Base-by-base conservation (phyloP, 2,797 vertebrate genomes). In the Falco concolor region DNA sequence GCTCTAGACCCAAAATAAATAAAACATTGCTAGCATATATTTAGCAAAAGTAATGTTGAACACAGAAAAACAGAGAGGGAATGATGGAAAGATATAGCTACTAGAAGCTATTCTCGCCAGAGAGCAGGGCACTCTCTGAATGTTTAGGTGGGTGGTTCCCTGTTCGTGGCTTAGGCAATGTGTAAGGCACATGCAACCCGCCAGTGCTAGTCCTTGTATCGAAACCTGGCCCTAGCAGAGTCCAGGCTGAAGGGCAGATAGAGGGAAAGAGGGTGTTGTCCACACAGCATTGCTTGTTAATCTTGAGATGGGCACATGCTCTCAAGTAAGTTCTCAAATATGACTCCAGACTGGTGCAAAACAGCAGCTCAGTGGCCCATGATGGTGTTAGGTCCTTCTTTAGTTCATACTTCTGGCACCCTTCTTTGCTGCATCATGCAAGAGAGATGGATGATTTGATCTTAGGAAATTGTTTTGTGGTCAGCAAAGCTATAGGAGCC, bases 341-440 rank as follows among this genome's bases (percentile, higher is more conserved):
- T 3, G 4, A 30, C 45, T 56, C 50, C 72, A 57, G 56, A 22
- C 6, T 10, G 63, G 21, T 50, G 68, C 20, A 5, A 70, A 53
- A 8, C 7, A 22, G 19, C 1, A 4, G 36, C 24, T 30, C 28
- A 11, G 59, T 21, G 52, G 10, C n/a, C 79, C 5, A 1, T 3
- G n/a, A 47, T 49, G 44, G 1, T 6, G 9, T 7, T 47, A 30
- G 30, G 36, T 3, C 52, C 42, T 40, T 42, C 53, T 45, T 45
- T 7, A 76, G 32, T 69, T 68, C 53, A 2, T 45, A 13, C 6
- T 53, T 61, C 36, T n/a, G 63, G 47, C 25, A 38, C 14, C 13
- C 14, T 8, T 56, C 63, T 38, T 25, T 44, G 70, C 59, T 54
- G 38, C 47, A 28, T 9, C 49, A 19, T 6, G 0, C 2, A 2